Base-by-base conservation (phyloP, 1,140 invertebrate genomes). In the Trigoniulus corallinus region DNA sequence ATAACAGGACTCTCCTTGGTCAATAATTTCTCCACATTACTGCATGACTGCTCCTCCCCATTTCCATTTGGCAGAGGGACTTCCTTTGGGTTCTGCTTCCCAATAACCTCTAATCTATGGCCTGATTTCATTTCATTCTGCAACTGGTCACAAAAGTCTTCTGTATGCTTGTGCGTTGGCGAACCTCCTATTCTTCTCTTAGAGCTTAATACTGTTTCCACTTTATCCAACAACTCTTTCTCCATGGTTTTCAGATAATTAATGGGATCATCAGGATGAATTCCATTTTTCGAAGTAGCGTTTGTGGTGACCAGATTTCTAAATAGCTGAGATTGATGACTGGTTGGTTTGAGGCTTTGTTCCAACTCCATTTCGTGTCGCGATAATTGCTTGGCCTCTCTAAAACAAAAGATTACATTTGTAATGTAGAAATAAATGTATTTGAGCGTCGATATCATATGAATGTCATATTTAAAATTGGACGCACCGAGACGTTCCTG, bases 231-330 rank as follows among this genome's bases (percentile, higher is more conserved):
- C 15, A 78, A 50, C 23, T 69, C 59, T 12, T 61, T 53, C 56
- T 77, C 77, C 12, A 67, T 62, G 37, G 58, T 61, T 56, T 71
- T 72, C 12, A 76, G 55, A 24, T 53, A 60, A 4, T 64, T 47
- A n/a, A 74, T 61, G 24, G 50, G 50, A 46, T 51, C 42, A 45
- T 44, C 18, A n/a, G 42, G 50, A 23, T 51, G 48, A n/a, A 3
- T 12, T 12, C 2, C 3, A 23, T 47, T 22, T 3, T 21, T 10
- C 13, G 24, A 3, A 20, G 42, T 15, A 24, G 45, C 15, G 34
- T 45, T 37, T 7, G n/a, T 47, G 3, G 26, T 27, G 12, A 45
- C 23, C 12, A 51, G 18, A 10, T 20, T 26, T 20, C 40, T 24
- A 20, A 51, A 39, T 3, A 46, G 37, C 26, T 51, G 23, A 3